phyloP scores from a whole-genome alignment of 2,797 vertebrate genomes.

The Falco berigora region DNA sequence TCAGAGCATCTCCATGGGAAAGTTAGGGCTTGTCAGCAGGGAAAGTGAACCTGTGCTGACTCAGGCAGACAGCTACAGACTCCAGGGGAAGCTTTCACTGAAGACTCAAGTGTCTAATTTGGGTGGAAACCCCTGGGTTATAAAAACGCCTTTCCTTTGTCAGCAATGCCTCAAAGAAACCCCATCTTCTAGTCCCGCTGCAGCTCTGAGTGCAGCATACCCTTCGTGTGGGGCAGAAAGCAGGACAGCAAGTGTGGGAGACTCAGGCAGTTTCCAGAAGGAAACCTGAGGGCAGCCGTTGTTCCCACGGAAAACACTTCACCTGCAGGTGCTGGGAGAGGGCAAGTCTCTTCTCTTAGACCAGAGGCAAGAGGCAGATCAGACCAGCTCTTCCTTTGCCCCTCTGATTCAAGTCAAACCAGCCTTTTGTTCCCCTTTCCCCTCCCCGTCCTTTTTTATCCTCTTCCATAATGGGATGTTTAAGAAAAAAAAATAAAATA shows the following conservation, averaged over 20 bases:
- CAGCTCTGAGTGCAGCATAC: not conserved
- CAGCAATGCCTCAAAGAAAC: not conserved
- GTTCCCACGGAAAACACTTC: slow-evolving; percentile 62
- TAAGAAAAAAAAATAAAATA: slow-evolving; percentile 32
- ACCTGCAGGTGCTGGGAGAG: slow-evolving; percentile 56
- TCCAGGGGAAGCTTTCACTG: slow-evolving; percentile 26
- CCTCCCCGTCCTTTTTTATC: slow-evolving; percentile 65
- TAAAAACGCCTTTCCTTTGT: not conserved
- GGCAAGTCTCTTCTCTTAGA: slow-evolving; percentile 54
- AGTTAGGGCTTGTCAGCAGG: not conserved
- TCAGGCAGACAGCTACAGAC: not conserved
- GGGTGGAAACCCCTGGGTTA: not conserved
- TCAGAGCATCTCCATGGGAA: not conserved
- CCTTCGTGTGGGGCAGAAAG: not conserved
- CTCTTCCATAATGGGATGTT: slow-evolving; percentile 68
- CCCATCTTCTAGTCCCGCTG: not conserved
- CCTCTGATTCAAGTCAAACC: slow-evolving; percentile 61
- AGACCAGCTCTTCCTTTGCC: slow-evolving; percentile 64
- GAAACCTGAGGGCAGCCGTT: slow-evolving; percentile 50
- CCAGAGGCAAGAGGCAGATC: slow-evolving; percentile 58
- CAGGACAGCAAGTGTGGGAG: slow-evolving; percentile 13
- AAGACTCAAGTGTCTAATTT: not conserved
- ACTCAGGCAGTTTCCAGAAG: slow-evolving; percentile 25
- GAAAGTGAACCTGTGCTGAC: slow-evolving; percentile 4
- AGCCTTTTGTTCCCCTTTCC: slow-evolving; percentile 52